Evolutionary conservation across 1,140 invertebrate genomes (phyloP).

Genomic region (Oscheius sp.): DNA sequence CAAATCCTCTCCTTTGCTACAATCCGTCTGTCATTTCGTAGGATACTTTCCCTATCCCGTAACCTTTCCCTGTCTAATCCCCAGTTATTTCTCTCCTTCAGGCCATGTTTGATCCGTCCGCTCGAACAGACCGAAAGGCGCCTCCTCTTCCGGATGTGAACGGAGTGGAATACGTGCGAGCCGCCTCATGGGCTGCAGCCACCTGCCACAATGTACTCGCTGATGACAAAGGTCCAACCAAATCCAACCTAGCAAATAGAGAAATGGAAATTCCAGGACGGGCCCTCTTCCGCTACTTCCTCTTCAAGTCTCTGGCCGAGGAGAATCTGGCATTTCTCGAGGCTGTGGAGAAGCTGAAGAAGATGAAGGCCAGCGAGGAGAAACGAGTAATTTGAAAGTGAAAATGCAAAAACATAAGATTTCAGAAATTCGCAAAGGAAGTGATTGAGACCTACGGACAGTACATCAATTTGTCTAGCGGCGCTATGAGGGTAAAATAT

Average conservation of each 20-base stretch:
- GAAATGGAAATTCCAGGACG: constrained; percentile 39
- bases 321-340: constrained; percentile 58
- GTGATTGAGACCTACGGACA: constrained; percentile 47
- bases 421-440: constrained; percentile 40
- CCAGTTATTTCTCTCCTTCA: background rate
- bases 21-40: too few species aligned
- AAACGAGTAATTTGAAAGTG: constrained; percentile 34
- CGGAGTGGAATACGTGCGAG: constrained; percentile 58
- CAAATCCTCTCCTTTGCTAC: too few species aligned
- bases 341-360: constrained; percentile 55
- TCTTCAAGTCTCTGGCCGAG: constrained; percentile 54
- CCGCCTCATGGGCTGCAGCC: constrained; percentile 50
- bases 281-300: constrained; percentile 58
- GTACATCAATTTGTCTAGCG: constrained; percentile 52
- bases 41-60: background rate
- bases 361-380: constrained; percentile 50
- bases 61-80: background rate
- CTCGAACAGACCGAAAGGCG: constrained; percentile 4
- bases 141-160: constrained; percentile 54
- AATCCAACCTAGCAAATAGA: background rate
- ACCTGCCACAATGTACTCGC: constrained; percentile 55
- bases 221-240: constrained; percentile 48
- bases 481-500: constrained; percentile 52
- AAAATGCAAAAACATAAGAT: background rate
- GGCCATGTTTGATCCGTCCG: constrained; percentile 22